These are phyloP conservation scores for Unio delphinus DNA, from an alignment of 2,888 invertebrate genomes.

Conservation along the genomic window DNA sequence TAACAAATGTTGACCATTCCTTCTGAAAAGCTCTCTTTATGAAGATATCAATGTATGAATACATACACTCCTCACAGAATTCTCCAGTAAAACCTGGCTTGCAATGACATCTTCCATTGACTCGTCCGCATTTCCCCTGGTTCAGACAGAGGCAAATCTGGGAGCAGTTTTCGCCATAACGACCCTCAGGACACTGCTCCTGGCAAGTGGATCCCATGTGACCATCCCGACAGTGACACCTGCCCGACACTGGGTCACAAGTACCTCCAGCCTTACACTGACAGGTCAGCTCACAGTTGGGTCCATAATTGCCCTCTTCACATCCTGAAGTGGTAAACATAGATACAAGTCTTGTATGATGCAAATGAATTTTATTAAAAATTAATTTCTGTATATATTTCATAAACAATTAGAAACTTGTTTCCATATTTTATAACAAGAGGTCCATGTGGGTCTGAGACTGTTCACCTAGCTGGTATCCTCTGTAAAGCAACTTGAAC, in stretches of 20 bases:
- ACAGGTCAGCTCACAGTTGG: conserved; percentile 61
- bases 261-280: conserved; percentile 70
- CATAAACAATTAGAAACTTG: no score
- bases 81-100: conserved; percentile 72
- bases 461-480: no score
- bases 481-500: no score
- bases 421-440: no score
- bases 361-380: no score
- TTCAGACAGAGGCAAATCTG: conserved; percentile 61
- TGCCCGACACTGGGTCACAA: conserved; percentile 63
- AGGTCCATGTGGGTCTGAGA: no score
- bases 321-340: conserved; percentile 47
- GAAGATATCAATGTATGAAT: neutral
- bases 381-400: no score
- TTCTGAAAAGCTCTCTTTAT: neutral
- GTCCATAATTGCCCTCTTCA: conserved; percentile 59
- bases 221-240: conserved; percentile 66
- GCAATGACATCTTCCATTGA: conserved; percentile 83
- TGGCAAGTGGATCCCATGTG: conserved; percentile 60
- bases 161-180: conserved; percentile 64
- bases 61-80: conserved; percentile 63
- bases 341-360: no score
- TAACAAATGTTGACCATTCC: no score
- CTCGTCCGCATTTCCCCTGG: conserved; percentile 62
- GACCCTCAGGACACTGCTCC: conserved; percentile 56